Evolutionary conservation across 2,797 vertebrate genomes (phyloP), one percentile per base, ranked within the genome.

Genomic region (Cottoperca gobio): DNA sequence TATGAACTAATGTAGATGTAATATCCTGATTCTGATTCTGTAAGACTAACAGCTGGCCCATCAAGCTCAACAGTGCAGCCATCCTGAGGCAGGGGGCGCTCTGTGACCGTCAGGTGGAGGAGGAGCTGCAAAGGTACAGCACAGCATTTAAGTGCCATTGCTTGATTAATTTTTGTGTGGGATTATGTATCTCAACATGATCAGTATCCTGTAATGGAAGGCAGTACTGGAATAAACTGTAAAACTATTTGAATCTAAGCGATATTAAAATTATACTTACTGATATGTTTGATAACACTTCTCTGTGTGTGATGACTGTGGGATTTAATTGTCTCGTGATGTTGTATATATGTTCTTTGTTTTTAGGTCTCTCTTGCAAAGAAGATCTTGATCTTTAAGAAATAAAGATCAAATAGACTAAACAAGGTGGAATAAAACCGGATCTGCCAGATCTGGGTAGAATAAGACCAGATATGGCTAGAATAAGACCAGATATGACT

Each of bases 21-120:
- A 76, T 37, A 35, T 60, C 3, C 14, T 66, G 65, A 80, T 37
- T 88, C 40, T 76, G 13, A 43, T 78, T 63, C 37, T 68, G 13
- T 53, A 89, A 98, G 97, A 86, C 70, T 14, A 90, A 93, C 72
- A 94, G 70, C 19, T 48, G 89, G 78, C 94, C 96, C 0, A 90
- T 98, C 82, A 97, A 95, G 91, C 91, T 99, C 80, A 99, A 99
- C 85, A 92, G 94, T 1, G 94, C 98, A 0, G 92, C 96, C 70
- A 95, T 98, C 83, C 88, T 98, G 78, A 95, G 98, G 59, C 95
- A 97, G 81, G 93, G 92, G 49, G 96, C 95, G 33, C 89, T 97
- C n/a, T 94, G 95, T 84, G 93, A 96, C 76, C 94, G 93, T 21
- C 93, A 94, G 87, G 83, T 94, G 86, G 95, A 97, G 81, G 89